phyloP scores from a whole-genome alignment of 2,797 vertebrate genomes.

The Alectoris magna region DNA sequence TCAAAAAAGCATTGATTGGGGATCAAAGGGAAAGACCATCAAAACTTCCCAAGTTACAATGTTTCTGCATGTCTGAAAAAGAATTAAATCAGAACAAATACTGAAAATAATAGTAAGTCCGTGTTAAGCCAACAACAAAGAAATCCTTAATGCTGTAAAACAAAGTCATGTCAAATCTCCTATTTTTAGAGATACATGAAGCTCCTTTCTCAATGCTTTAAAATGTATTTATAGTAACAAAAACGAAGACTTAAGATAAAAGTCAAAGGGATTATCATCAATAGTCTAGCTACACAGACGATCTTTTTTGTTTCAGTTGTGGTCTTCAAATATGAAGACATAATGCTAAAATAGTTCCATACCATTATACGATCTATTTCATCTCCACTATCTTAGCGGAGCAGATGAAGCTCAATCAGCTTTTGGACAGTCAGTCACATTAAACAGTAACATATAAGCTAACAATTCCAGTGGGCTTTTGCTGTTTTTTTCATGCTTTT shows the following conservation, averaged over 20 bases:
- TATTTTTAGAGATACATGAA: conserved; percentile 72
- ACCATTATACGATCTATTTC: conserved; percentile 56
- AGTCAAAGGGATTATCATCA: conserved; percentile 80
- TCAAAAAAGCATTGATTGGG: conserved; percentile 72
- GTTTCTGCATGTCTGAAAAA: conserved; percentile 74
- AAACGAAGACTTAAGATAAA: conserved; percentile 76
- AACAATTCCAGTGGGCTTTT: conserved; percentile 39
- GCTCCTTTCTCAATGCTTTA: conserved; percentile 70
- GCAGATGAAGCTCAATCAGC: conserved; percentile 71
- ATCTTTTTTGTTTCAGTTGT: conserved; percentile 67
- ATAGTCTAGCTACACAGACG: conserved; percentile 63
- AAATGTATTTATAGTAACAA: conserved; percentile 78
- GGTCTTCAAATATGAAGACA: conserved; percentile 73
- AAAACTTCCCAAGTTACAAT: conserved; percentile 71
- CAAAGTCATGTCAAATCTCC: conserved; percentile 76
- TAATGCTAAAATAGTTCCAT: conserved; percentile 64
- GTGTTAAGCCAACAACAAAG: conserved; percentile 81
- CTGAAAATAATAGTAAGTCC: conserved; percentile 77
- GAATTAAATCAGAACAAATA: conserved; percentile 78
- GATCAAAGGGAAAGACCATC: conserved; percentile 76
- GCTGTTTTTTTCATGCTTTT: background rate
- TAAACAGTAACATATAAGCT: conserved; percentile 55
- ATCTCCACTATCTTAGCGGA: conserved; percentile 69
- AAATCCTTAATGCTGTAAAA: conserved; percentile 77
- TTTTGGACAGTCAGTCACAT: conserved; percentile 63